phyloP scores from a whole-genome alignment of 2,888 invertebrate genomes.

The Drosophila imparisetae region DNA sequence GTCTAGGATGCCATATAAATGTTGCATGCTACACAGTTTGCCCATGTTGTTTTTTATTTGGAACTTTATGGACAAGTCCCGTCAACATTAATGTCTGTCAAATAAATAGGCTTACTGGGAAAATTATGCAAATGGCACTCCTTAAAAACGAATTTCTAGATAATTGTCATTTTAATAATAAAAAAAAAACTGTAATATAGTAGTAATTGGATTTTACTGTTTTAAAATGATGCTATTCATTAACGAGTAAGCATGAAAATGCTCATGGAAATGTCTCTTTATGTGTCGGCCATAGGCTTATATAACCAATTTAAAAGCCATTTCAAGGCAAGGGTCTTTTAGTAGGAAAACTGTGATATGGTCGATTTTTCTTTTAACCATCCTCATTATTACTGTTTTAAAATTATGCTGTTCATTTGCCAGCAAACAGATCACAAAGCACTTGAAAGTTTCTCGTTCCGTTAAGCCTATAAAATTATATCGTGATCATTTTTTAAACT shows the following conservation, averaged over 20 bases:
- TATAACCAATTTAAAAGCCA: not conserved
- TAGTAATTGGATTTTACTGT: not conserved
- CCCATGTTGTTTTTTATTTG: not conserved
- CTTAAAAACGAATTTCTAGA: not conserved
- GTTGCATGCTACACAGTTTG: constrained; percentile 30
- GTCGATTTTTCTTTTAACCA: not conserved
- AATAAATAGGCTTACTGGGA: constrained; percentile 4
- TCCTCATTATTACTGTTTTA: not conserved
- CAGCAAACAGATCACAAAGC: not conserved
- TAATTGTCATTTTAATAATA: not conserved
- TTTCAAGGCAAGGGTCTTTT: not conserved
- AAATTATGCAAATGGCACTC: not conserved
- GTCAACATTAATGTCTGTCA: constrained; percentile 23
- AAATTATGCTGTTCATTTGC: not conserved
- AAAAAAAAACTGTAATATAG: not conserved
- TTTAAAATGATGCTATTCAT: not conserved
- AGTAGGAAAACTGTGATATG: not conserved
- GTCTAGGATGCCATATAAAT: constrained; percentile 29
- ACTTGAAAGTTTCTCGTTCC: not conserved
- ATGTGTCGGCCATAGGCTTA: not conserved
- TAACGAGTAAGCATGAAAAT: not conserved
- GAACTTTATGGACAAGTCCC: not conserved
- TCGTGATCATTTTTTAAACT: not conserved
- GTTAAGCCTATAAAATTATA: not conserved
- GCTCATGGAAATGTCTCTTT: not conserved